Percentiles rank a stretch among this genome's conserved stretches.
Conservation (phyloP, 2,113 vertebrate species). For the Trogon melanurus region DNA sequence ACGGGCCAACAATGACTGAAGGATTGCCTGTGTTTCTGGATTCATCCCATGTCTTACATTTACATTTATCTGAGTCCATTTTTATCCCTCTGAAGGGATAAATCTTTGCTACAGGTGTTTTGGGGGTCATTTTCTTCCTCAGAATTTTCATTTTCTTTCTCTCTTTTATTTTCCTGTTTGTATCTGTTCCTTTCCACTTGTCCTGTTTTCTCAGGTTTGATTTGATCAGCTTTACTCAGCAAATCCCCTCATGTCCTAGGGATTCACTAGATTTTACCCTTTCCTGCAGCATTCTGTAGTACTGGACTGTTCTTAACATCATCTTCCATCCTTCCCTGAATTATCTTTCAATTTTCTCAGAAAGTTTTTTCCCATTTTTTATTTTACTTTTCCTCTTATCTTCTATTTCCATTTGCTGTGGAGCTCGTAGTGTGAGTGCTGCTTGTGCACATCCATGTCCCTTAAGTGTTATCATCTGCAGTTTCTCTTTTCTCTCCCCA, state of each 20-base stretch:
- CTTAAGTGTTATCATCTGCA: neutral
- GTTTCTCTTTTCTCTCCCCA: neutral
- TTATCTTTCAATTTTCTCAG: neutral
- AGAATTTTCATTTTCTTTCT: neutral
- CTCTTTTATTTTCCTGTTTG: neutral
- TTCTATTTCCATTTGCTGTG: neutral
- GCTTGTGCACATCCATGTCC: neutral
- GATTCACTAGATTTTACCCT: neutral
- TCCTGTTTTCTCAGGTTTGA: neutral
- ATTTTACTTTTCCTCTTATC: neutral
- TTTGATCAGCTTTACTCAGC: neutral
- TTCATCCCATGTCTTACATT: neutral
- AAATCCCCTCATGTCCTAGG: neutral
- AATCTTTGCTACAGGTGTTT: neutral
- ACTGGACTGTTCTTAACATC: neutral
- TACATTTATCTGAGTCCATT: neutral
- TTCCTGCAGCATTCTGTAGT: neutral
- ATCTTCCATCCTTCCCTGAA: neutral
- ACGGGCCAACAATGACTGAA: neutral
- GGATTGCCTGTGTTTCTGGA: neutral
- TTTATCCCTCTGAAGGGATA: neutral
- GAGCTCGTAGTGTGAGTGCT: fast-evolving
- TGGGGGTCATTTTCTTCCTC: neutral
- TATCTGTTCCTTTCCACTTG: neutral
- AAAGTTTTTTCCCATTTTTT: neutral